Evolutionary conservation across 1,140 invertebrate genomes (phyloP).

Genomic region (Cherax destructor): DNA sequence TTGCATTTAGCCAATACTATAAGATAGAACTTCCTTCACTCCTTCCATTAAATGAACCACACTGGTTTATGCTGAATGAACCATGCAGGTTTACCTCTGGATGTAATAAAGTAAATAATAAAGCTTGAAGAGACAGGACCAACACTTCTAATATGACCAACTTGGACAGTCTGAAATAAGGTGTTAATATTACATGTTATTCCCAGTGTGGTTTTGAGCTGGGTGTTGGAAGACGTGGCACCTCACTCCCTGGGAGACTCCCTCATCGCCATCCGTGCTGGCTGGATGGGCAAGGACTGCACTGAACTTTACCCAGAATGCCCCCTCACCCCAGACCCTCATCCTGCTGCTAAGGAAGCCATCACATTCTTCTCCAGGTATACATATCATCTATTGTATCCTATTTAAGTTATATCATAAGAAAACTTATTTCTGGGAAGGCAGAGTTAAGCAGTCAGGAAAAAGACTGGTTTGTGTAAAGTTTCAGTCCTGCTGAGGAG

Average conservation of each 20-base stretch:
- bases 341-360: constrained; percentile 57
- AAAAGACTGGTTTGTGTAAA: too few relatives aligned
- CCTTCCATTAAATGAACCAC: too few relatives aligned
- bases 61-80: neutral
- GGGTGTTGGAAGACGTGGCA: constrained; percentile 59
- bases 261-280: constrained; percentile 63
- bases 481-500: too few relatives aligned
- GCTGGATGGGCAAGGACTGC: constrained; percentile 68
- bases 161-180: too few relatives aligned
- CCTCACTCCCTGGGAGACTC: constrained; percentile 67
- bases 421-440: too few relatives aligned
- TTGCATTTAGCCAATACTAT: too few relatives aligned
- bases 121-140: neutral
- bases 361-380: constrained; percentile 70
- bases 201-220: constrained; percentile 62
- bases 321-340: constrained; percentile 51
- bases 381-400: too few relatives aligned
- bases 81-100: neutral
- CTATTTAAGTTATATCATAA: too few relatives aligned
- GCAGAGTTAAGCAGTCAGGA: too few relatives aligned
- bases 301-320: constrained; percentile 63
- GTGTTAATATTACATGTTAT: too few relatives aligned
- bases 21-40: too few relatives aligned
- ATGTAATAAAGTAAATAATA: neutral
- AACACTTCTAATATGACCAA: too few relatives aligned